Percentiles rank a stretch among this genome's conserved stretches.
These are phyloP conservation scores for Canis aureus DNA, from an alignment of 2,113 vertebrate genomes.

Conservation along the genomic window DNA sequence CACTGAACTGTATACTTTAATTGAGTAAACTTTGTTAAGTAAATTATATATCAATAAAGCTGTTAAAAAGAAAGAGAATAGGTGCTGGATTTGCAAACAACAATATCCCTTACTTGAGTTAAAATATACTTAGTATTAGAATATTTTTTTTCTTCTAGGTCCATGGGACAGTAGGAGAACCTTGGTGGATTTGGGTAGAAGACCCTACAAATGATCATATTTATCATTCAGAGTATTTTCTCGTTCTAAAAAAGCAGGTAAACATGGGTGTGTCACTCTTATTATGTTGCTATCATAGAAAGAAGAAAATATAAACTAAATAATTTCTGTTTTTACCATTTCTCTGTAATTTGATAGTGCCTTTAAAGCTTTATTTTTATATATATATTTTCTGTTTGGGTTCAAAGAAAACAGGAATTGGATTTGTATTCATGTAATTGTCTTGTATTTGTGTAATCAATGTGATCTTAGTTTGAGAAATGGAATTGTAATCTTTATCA, in stretches of 20 bases:
- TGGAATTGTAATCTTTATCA: conserved; percentile 30
- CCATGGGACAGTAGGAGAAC: conserved; percentile 97
- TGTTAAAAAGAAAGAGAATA: neutral
- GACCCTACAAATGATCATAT: conserved; percentile 99
- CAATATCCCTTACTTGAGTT: neutral
- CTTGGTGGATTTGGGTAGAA: conserved; percentile 99
- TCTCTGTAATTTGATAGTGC: neutral
- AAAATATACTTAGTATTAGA: neutral
- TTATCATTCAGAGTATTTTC: conserved; percentile 98
- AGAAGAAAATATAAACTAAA: conserved; percentile 37
- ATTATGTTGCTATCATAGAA: neutral
- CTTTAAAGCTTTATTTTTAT: neutral
- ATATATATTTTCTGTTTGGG: neutral
- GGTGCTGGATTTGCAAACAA: neutral
- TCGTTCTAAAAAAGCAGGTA: conserved; percentile 99
- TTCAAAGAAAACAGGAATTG: conserved; percentile 48
- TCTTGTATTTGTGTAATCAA: neutral
- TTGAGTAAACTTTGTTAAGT: neutral
- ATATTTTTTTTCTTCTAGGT: conserved; percentile 88
- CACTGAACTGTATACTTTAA: neutral
- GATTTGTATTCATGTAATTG: neutral
- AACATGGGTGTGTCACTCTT: neutral
- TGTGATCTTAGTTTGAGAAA: conserved; percentile 8
- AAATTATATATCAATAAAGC: neutral
- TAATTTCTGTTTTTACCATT: conserved; percentile 46